Evolutionary conservation across 1,140 invertebrate genomes (phyloP).

Genomic region (Cyclina sinensis): DNA sequence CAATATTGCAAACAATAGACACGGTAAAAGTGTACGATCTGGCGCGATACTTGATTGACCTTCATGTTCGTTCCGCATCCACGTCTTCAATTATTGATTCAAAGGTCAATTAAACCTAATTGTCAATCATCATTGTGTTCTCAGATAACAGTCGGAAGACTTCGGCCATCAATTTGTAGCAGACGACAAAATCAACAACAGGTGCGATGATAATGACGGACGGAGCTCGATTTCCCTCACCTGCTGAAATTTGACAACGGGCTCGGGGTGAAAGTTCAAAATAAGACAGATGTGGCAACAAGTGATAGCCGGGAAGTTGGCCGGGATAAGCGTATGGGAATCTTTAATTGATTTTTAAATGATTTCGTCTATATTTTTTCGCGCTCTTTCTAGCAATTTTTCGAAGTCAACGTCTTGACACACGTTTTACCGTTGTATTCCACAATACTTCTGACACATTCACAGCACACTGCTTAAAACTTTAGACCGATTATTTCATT

Average conservation of each 20-base stretch:
- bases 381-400: too few species aligned
- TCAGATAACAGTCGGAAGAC: conserved; percentile 1
- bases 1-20: too few species aligned
- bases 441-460: too few species aligned
- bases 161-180: conserved; percentile 33
- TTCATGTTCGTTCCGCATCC: background rate
- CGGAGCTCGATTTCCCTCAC: background rate
- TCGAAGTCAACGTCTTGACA: too few species aligned
- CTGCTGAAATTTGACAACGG: conserved; percentile 34
- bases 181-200: conserved; percentile 41
- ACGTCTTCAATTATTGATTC: conserved; percentile 26
- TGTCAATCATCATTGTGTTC: conserved; percentile 27
- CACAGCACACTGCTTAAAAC: too few species aligned
- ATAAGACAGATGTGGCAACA: conserved; percentile 47
- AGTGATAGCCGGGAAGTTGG: background rate
- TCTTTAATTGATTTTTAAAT: background rate
- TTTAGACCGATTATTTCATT: too few species aligned
- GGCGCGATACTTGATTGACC: background rate
- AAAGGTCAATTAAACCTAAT: conserved; percentile 42
- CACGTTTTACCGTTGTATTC: too few species aligned
- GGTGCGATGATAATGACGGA: conserved; percentile 30
- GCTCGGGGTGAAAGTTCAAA: conserved; percentile 22
- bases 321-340: background rate
- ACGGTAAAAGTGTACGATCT: background rate
- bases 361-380: too few species aligned